Base-by-base conservation (phyloP, 1,140 invertebrate species). In the Trachymyrmex septentrionalis region DNA sequence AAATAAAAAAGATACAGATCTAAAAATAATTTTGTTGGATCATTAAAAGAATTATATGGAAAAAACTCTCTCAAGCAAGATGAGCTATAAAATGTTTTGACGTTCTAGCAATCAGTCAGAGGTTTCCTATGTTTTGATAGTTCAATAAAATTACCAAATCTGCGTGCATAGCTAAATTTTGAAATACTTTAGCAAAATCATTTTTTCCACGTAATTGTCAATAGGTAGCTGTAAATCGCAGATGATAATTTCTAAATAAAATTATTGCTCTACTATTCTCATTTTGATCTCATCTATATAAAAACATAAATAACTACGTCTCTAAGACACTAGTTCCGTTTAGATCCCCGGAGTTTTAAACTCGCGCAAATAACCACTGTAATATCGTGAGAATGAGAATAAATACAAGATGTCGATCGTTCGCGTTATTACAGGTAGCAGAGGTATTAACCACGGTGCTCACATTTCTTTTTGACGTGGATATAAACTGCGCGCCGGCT, bases 371-470 rank as follows among this genome's bases (percentile, higher is more conserved):
- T 44, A 73, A 84, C 48, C 38, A 24, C 27, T 48, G 80, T 48
- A 84, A 61, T 63, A 75, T 61, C 55, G 55, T n/a, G 69, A 24
- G 3, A 73, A 82, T 21, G 55, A 84, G 27, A 9, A 63, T 84
- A 73, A 30, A 73, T 75, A 75, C 55, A 73, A 12, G 75, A 84
- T 84, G 24, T 69, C 55, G 80, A 84, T 84, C 69, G 80, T 84
- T 64, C 38, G 69, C 80, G 69, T 82, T 82, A 82, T 82, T 73
- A 73, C 14, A 21, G 69, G 12, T 61, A 64, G 14, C 34, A 16
- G 38, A 75, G 69, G 75, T 84, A 75, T 84, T 84, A 84, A 75
- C 55, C 80, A 50, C 5, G 14, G 69, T 21, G 63, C 48, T 53
- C 53, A 10, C 67, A 7, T 84, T 63, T 75, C 69, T 38, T 75